Conservation (phyloP, 1,140 invertebrate genomes). For the Cherax destructor region DNA sequence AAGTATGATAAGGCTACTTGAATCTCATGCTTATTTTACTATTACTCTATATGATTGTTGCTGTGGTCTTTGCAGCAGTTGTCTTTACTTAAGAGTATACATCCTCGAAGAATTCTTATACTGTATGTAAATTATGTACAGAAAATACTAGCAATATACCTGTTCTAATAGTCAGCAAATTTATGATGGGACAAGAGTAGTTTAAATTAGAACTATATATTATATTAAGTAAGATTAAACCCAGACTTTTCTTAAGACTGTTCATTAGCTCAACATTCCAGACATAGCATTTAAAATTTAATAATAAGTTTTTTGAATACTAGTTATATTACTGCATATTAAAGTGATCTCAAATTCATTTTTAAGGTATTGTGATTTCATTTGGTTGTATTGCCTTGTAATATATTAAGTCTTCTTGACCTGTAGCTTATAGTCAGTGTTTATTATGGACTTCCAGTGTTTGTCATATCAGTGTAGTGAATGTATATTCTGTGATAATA, state of each 20-base stretch:
- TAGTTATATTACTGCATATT: neutral
- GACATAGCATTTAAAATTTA: constrained; percentile 25
- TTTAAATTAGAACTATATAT: neutral
- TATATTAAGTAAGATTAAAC: neutral
- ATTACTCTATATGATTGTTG: neutral
- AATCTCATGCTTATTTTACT: constrained; percentile 1
- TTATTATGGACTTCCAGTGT: constrained; percentile 36
- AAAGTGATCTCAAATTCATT: constrained; percentile 8
- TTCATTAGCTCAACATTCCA: constrained; percentile 18
- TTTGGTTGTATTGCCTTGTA: constrained; percentile 40
- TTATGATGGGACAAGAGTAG: neutral
- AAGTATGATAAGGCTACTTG: neutral
- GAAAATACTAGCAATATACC: neutral
- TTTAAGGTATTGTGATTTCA: constrained; percentile 3
- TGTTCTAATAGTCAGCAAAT: neutral
- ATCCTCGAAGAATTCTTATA: neutral
- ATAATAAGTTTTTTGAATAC: constrained; percentile 10
- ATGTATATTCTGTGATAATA: constrained; percentile 67
- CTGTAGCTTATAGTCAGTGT: constrained; percentile 41
- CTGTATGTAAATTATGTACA: neutral
- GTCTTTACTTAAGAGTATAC: neutral
- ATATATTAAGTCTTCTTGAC: constrained; percentile 14
- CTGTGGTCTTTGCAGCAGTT: neutral
- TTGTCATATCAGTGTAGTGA: constrained; percentile 58
- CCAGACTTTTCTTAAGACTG: neutral